A percentile compares a stretch with the other conserved stretches of the same genome.
phyloP scores from a whole-genome alignment of 2,888 invertebrate species.

The Diloba caeruleocephala region DNA sequence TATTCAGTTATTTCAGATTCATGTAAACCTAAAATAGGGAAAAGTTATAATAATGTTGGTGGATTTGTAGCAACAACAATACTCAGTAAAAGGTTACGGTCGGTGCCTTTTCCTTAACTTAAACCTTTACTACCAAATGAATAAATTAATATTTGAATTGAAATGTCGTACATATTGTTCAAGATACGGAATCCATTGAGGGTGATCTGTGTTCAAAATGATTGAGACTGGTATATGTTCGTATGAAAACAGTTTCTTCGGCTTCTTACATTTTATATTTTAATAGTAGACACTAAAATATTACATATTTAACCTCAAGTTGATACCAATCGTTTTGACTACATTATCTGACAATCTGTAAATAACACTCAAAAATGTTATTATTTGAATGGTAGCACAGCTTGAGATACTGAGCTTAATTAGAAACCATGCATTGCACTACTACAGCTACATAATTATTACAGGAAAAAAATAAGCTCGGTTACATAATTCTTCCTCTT shows the following conservation, averaged over 20 bases:
- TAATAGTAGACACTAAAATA: conserved; percentile 39
- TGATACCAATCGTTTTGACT: conserved; percentile 13
- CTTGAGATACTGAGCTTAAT: conserved; percentile 37
- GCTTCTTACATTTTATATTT: not conserved
- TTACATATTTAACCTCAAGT: conserved; percentile 39
- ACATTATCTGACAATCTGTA: not conserved
- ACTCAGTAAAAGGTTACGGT: too few species aligned
- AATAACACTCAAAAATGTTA: not conserved
- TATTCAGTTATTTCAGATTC: too few species aligned
- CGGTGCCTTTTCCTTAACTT: too few species aligned
- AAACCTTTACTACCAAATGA: too few species aligned
- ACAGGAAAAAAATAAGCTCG: conserved; percentile 49
- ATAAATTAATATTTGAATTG: too few species aligned
- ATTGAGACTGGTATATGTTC: not conserved
- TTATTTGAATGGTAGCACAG: conserved; percentile 16
- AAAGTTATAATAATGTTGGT: too few species aligned
- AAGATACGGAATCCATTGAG: too few species aligned
- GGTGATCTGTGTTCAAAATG: not conserved
- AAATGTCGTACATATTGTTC: too few species aligned
- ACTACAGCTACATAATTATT: conserved; percentile 37
- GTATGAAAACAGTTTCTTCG: not conserved
- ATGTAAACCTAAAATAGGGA: too few species aligned
- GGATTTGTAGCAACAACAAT: too few species aligned
- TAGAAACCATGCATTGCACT: conserved; percentile 53
- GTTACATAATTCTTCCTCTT: conserved; percentile 22